Base-by-base conservation (phyloP, 2,797 vertebrate species). In the Xenopus petersii region DNA sequence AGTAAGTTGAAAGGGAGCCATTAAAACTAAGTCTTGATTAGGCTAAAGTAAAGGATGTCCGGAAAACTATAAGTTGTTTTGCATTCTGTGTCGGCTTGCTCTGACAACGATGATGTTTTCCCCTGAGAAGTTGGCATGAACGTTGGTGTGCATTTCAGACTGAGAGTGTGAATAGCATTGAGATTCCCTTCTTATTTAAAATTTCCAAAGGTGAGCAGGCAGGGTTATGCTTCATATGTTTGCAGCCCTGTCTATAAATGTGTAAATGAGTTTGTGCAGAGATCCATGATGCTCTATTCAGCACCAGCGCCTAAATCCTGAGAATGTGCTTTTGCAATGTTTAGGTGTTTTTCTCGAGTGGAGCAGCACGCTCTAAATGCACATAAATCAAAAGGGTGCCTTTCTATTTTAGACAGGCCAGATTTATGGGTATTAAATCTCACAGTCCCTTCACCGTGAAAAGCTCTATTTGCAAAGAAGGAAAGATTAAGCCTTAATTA, bases 141-240 rank as follows among this genome's bases (percentile, higher is more conserved):
- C 67, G 21, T 55, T 54, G 48, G 69, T 62, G 60, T 77, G 16
- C 56, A 46, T 71, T 76, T 76, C 63, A 76, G 60, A 54, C 46
- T 30, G 55, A 66, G 55, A 66, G 68, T 71, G 75, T 76, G 75
- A 76, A 77, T 71, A 71, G 64, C 69, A 72, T 77, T 71, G 75
- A 66, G 63, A 77, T 77, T 72, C 65, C 21, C 64, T 67, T 72
- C 66, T 67, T 72, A 77, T 72, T 71, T 66, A 54, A 66, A 24
- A 67, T 72, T 56, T 71, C 63, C 17, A 61, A 76, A 76, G 75
- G 75, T 76, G 75, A 76, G 75, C 46, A 54, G 68, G 56, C 47
- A 60, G 62, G 67, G 60, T 66, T 64, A 59, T 70, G 60, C 67
- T 65, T 71, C 63, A 71, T 51, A 76, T 69, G 62, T 76, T 71